Evolutionary conservation across 1,140 invertebrate species (phyloP).

Genomic region (Drosophila ambigua): DNA sequence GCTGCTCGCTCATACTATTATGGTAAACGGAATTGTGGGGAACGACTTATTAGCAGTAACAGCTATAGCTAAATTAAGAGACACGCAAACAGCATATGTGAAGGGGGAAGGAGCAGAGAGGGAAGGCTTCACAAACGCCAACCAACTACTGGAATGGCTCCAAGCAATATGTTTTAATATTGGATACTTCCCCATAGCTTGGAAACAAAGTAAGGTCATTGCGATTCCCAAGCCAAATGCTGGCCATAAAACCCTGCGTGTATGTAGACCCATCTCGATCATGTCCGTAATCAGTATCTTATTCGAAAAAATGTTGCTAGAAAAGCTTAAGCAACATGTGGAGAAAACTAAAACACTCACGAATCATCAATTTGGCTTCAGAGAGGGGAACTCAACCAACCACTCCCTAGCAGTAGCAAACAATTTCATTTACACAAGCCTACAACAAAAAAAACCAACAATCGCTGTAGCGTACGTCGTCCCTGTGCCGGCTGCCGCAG

Average conservation of each 20-base stretch:
- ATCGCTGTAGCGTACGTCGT: no score
- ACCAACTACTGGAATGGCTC: no score
- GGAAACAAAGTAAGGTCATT: conserved; percentile 6
- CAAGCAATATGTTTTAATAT: not conserved
- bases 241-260: not conserved
- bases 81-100: no score
- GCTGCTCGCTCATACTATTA: no score
- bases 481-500: no score
- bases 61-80: no score
- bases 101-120: not conserved
- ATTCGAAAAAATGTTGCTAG: conserved; percentile 13
- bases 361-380: conserved; percentile 19
- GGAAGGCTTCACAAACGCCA: not conserved
- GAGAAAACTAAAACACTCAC: not conserved
- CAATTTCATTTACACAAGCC: conserved; percentile 2
- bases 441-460: not conserved
- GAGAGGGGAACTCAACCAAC: not conserved
- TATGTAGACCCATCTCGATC: conserved; percentile 20
- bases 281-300: conserved; percentile 22
- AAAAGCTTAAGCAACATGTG: conserved; percentile 11
- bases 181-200: conserved; percentile 9
- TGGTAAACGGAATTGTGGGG: not conserved
- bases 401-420: conserved; percentile 14
- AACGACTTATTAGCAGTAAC: no score
- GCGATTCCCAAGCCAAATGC: conserved; percentile 12